Evolutionary conservation across 2,113 vertebrate genomes (phyloP), one percentile per base, ranked within the genome.

Genomic region (Anoplopoma fimbria): DNA sequence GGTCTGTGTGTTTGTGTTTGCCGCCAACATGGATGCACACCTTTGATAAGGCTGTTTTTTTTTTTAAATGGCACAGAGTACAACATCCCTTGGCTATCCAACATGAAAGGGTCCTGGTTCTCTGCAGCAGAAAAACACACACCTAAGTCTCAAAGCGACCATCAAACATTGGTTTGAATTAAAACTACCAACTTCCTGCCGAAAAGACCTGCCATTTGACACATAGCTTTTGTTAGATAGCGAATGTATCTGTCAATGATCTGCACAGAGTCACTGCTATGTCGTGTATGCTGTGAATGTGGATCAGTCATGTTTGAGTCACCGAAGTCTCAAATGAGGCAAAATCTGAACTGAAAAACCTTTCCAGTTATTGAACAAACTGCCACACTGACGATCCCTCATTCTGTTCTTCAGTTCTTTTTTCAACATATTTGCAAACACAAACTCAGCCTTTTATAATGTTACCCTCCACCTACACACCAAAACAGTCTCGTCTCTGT

Each of bases 151-250:
- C 51, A 12, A 58, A 60, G 76, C 70, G 71, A 65, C 13, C 51
- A 57, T 4, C 76, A 60, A 67, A 80, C 68, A 36, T n/a, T 53
- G 69, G 55, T 69, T 77, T 73, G 1, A 61, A 67, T 55, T 62
- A 6, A 72, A 86, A 69, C 62, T 73, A 47, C 29, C 19, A 55
- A 5, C 55, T 27, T 62, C 31, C 53, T 19, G n/a, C 23, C 10
- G 27, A 69, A 29, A 67, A 75, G 25, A 53, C 65, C 33, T 64
- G 69, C 79, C 49, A 75, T 60, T 27, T 82, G 47, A 77, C 74
- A 63, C 21, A 9, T 40, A 27, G 1, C 5, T 51, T 51, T 12
- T 70, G 51, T 72, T 69, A 23, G 36, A 53, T 68, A 74, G 69
- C 57, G 15, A 68, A 64, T 25, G 15, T 31, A 36, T 67, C 34